Conservation (phyloP, 2,797 vertebrate genomes). For the Myotis myotis region DNA sequence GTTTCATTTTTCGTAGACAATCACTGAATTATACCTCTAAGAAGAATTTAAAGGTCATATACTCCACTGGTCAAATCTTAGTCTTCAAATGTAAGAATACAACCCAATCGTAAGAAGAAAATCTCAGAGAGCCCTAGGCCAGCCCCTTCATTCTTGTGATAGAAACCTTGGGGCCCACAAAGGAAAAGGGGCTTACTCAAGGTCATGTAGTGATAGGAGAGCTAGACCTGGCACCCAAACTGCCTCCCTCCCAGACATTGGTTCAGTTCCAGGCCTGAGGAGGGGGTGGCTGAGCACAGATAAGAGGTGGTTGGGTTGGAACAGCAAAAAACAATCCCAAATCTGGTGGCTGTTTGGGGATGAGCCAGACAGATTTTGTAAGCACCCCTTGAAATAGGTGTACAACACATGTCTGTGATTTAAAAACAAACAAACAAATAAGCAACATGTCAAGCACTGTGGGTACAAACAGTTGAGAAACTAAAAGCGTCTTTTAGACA, state of each 20-base stretch:
- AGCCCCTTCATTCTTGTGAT: background rate
- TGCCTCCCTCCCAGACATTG: background rate
- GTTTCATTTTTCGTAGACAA: background rate
- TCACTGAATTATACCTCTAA: background rate
- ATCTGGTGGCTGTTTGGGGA: slow-evolving; percentile 54
- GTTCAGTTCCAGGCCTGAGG: background rate
- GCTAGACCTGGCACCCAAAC: background rate
- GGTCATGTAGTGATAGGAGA: background rate
- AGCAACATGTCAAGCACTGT: background rate
- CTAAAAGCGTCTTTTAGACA: slow-evolving; percentile 55
- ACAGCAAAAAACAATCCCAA: background rate
- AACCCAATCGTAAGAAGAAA: background rate
- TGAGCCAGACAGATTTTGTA: background rate
- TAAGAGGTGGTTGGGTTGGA: background rate
- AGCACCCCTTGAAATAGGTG: slow-evolving; percentile 45
- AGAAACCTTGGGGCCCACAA: background rate
- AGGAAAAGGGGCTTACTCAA: background rate
- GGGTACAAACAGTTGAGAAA: slow-evolving; percentile 59
- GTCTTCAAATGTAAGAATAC: background rate
- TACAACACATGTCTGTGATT: slow-evolving; percentile 59
- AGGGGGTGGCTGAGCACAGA: background rate
- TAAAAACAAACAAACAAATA: slow-evolving; percentile 14
- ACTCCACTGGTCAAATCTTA: background rate
- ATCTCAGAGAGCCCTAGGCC: background rate
- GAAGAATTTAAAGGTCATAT: background rate